Percentiles rank a stretch among this genome's conserved stretches.
phyloP scores from a whole-genome alignment of 2,113 vertebrate genomes.

The Heterotilapia buettikoferi region DNA sequence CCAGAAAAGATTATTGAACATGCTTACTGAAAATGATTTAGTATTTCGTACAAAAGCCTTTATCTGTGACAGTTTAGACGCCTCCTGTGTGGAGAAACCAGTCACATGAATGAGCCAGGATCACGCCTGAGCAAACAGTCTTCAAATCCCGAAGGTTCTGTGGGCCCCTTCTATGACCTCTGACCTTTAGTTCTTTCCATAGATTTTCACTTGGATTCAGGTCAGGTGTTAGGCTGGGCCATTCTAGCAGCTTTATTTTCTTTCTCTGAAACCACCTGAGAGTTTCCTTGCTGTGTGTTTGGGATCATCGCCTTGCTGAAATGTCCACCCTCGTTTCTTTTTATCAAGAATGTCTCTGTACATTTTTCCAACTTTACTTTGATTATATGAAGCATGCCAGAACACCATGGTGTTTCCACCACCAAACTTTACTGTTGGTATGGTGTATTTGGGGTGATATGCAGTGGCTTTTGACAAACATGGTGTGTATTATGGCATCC shows the following conservation, averaged over 20 bases:
- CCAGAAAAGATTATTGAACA: not conserved
- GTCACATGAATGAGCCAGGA: not conserved
- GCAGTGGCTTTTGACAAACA: not conserved
- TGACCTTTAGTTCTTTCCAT: not conserved
- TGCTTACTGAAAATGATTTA: not conserved
- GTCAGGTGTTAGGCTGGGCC: not conserved
- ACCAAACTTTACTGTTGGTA: not conserved
- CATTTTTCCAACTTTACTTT: not conserved
- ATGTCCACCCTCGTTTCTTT: not conserved
- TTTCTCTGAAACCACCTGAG: not conserved
- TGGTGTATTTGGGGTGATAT: not conserved
- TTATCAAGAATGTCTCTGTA: not conserved
- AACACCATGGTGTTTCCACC: not conserved
- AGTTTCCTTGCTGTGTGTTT: not conserved
- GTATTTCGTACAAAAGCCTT: not conserved
- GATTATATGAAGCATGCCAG: not conserved
- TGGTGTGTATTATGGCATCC: not conserved
- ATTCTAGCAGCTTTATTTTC: not conserved
- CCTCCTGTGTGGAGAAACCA: not conserved
- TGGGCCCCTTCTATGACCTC: not conserved
- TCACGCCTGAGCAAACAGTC: not conserved
- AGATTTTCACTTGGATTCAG: not conserved
- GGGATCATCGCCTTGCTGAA: not conserved
- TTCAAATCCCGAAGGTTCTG: not conserved
- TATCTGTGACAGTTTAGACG: not conserved